Conservation (phyloP, 2,888 invertebrate genomes). For the Eulithis testata region DNA sequence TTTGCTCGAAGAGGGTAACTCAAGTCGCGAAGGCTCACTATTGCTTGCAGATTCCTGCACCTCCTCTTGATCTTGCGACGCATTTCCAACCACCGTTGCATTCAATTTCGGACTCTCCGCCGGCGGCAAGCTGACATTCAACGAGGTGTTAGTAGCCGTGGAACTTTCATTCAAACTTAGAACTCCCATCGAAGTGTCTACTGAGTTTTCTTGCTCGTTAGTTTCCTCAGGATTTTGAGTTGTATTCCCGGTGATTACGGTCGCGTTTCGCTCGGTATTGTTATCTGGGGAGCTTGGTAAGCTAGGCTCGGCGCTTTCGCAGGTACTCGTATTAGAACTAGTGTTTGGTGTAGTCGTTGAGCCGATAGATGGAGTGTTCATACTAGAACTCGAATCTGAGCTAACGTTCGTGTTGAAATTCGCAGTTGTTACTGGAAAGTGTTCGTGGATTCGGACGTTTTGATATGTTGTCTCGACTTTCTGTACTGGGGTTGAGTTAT, state of each 20-base stretch:
- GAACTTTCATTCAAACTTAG: slow-evolving; percentile 76
- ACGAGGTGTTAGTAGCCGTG: slow-evolving; percentile 75
- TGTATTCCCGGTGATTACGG: slow-evolving; percentile 48
- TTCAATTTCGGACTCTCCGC: slow-evolving; percentile 72
- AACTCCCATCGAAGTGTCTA: slow-evolving; percentile 73
- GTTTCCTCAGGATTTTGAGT: slow-evolving; percentile 49
- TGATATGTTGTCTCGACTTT: slow-evolving; percentile 70
- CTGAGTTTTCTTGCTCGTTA: slow-evolving; percentile 56
- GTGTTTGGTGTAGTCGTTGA: slow-evolving; percentile 89
- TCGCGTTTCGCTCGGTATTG: slow-evolving; percentile 61
- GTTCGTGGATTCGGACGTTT: slow-evolving; percentile 65
- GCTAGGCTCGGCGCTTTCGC: slow-evolving; percentile 89
- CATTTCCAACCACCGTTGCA: slow-evolving; percentile 48
- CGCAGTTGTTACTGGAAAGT: slow-evolving; percentile 60
- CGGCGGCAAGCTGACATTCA: slow-evolving; percentile 74
- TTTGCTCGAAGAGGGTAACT: slow-evolving; percentile 71
- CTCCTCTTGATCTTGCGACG: slow-evolving; percentile 55
- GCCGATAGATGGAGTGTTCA: slow-evolving; percentile 84
- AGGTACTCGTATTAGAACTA: slow-evolving; percentile 89
- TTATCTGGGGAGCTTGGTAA: slow-evolving; percentile 87
- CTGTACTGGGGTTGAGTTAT: slow-evolving; percentile 61
- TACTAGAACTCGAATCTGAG: slow-evolving; percentile 89
- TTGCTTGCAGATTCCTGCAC: slow-evolving; percentile 54
- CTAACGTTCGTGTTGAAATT: slow-evolving; percentile 76
- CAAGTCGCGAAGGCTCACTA: slow-evolving; percentile 57